These are phyloP conservation scores for Tribolium madens DNA, from an alignment of 1,140 invertebrate species.

Conservation along the genomic window DNA sequence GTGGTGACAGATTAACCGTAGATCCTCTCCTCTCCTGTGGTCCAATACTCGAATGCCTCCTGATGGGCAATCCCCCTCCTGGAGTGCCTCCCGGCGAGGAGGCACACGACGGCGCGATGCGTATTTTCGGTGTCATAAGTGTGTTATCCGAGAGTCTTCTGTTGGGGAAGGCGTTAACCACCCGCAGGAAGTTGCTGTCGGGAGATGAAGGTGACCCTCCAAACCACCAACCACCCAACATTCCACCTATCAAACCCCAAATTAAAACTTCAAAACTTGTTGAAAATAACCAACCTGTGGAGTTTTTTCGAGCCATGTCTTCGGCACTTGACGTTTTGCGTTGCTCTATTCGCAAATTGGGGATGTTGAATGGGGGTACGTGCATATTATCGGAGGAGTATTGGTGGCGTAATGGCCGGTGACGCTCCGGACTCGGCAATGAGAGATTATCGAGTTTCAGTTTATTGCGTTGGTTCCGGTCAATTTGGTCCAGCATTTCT, in stretches of 20 bases:
- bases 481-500: slow-evolving; percentile 93
- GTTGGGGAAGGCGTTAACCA: slow-evolving; percentile 83
- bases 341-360: slow-evolving; percentile 85
- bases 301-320: slow-evolving; percentile 89
- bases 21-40: slow-evolving; percentile 88
- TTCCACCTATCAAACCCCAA: slow-evolving; percentile 66
- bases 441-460: slow-evolving; percentile 84
- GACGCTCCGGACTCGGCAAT: slow-evolving; percentile 80
- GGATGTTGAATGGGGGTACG: slow-evolving; percentile 86
- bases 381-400: slow-evolving; percentile 89
- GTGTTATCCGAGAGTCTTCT: slow-evolving; percentile 92
- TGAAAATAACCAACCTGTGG: slow-evolving; percentile 70
- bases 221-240: slow-evolving; percentile 81
- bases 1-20: slow-evolving; percentile 86
- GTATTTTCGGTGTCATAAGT: slow-evolving; percentile 89
- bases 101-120: slow-evolving; percentile 85
- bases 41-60: slow-evolving; percentile 90
- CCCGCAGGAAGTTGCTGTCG: slow-evolving; percentile 88
- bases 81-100: slow-evolving; percentile 88
- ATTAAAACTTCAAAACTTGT: background rate
- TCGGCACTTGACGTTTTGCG: slow-evolving; percentile 89
- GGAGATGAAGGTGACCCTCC: slow-evolving; percentile 80
- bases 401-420: slow-evolving; percentile 82
- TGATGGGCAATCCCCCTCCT: slow-evolving; percentile 81
- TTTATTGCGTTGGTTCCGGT: slow-evolving; percentile 87